Percentiles rank a stretch among this genome's conserved stretches.
Conservation (phyloP, 2,888 invertebrate genomes). For the Entomobrya proxima region DNA sequence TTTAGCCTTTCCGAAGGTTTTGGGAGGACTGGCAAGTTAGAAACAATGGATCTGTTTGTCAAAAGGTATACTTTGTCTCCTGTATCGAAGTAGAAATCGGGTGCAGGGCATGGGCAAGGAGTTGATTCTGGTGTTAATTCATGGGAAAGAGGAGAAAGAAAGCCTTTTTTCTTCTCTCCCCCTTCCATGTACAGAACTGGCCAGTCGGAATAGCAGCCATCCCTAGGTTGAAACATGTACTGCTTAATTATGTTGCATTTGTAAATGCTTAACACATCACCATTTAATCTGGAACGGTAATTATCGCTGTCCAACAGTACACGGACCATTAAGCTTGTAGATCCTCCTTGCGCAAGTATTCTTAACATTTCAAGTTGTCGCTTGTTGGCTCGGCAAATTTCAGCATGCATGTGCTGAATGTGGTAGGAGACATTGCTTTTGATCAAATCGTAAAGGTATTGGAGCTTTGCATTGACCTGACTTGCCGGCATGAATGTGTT, state of each 20-base stretch:
- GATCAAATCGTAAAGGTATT: constrained; percentile 20
- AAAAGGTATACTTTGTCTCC: not conserved
- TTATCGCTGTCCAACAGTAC: not conserved
- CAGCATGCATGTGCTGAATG: constrained; percentile 3
- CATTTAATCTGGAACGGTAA: not conserved
- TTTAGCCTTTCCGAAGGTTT: not conserved
- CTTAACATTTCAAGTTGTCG: constrained; percentile 20
- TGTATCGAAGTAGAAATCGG: constrained; percentile 17
- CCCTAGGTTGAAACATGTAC: constrained; percentile 7
- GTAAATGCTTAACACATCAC: constrained; percentile 33
- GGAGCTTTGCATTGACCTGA: constrained; percentile 35
- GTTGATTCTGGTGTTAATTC: not conserved
- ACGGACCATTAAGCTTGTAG: not conserved
- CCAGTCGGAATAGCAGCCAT: constrained; percentile 4
- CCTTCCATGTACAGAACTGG: too few species aligned
- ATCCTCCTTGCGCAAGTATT: constrained; percentile 31
- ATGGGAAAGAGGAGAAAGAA: too few species aligned
- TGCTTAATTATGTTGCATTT: constrained; percentile 22
- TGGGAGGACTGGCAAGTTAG: not conserved
- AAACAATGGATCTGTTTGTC: not conserved
- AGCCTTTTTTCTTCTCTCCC: too few species aligned
- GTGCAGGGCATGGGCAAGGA: not conserved
- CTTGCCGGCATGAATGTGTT: constrained; percentile 12
- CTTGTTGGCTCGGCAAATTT: constrained; percentile 30
- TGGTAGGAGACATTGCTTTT: not conserved